Percentiles rank a stretch among this genome's conserved stretches.
These are phyloP conservation scores for Acanthosoma haemorrhoidale DNA, from an alignment of 2,888 invertebrate genomes.

Conservation along the genomic window DNA sequence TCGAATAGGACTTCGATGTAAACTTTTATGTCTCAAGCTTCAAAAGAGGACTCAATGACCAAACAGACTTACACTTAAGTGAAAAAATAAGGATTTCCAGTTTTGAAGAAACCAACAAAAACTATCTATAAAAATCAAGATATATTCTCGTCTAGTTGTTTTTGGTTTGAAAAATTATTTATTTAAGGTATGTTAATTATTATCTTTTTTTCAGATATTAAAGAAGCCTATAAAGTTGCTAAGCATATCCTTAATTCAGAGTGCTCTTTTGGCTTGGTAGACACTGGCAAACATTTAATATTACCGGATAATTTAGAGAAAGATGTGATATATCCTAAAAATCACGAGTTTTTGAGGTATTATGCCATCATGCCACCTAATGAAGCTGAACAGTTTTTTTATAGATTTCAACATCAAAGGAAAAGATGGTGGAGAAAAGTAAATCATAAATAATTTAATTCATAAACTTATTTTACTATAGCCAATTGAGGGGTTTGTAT, in stretches of 20 bases:
- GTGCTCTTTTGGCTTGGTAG: slow-evolving; percentile 50
- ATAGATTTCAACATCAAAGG: slow-evolving; percentile 68
- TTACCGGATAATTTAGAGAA: neutral
- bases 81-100: too few relatives aligned
- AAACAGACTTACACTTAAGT: too few relatives aligned
- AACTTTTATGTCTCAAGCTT: too few relatives aligned
- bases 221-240: slow-evolving; percentile 35
- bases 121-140: too few relatives aligned
- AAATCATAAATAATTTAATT: slow-evolving; percentile 40
- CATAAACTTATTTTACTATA: neutral
- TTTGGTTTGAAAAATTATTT: too few relatives aligned
- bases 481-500: too few relatives aligned
- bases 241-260: slow-evolving; percentile 45
- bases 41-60: too few relatives aligned
- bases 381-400: slow-evolving; percentile 56
- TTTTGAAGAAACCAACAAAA: too few relatives aligned
- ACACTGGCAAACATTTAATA: slow-evolving; percentile 40
- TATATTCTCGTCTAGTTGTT: too few relatives aligned
- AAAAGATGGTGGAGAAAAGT: slow-evolving; percentile 83
- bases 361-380: slow-evolving; percentile 40
- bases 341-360: slow-evolving; percentile 39
- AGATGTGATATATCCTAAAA: slow-evolving; percentile 34
- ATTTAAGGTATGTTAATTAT: too few relatives aligned
- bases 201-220: slow-evolving; percentile 37
- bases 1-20: too few relatives aligned